Conservation (phyloP, 2,888 invertebrate genomes). For the Euphydryas editha region DNA sequence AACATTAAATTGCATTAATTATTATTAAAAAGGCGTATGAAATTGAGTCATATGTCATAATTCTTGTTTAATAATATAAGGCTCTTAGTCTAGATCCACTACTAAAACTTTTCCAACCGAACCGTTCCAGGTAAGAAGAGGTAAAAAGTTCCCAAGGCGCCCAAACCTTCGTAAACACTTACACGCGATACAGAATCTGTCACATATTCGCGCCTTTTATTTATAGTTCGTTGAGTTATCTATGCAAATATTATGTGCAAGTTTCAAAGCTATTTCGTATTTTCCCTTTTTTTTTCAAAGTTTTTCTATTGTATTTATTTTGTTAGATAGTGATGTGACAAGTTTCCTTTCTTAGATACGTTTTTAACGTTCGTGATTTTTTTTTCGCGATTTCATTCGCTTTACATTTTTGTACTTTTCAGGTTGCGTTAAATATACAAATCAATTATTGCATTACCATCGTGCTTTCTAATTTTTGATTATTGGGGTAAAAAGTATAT, state of each 20-base stretch:
- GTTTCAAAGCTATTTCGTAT: conserved; percentile 24
- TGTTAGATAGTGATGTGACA: conserved; percentile 6
- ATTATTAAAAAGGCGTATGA: no score
- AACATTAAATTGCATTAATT: no score
- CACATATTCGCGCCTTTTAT: conserved; percentile 41
- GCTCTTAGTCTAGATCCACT: conserved; percentile 47
- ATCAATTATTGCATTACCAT: no score
- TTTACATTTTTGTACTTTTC: no score
- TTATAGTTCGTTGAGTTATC: conserved; percentile 34
- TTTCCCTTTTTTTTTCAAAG: conserved; percentile 21
- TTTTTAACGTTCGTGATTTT: not conserved
- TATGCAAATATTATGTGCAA: conserved; percentile 38
- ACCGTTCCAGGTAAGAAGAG: conserved; percentile 52
- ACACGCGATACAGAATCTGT: conserved; percentile 44
- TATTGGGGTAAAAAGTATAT: no score
- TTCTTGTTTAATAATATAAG: not conserved
- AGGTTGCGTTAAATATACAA: no score
- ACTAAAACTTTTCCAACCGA: conserved; percentile 53
- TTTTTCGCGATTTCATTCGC: no score
- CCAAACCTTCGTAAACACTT: conserved; percentile 44
- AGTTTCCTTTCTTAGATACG: not conserved
- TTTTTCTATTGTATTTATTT: conserved; percentile 25
- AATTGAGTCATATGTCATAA: no score
- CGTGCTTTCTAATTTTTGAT: no score
- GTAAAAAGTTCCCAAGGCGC: conserved; percentile 52